Conservation (phyloP, 2,113 vertebrate species). For the Cheilinus undulatus region DNA sequence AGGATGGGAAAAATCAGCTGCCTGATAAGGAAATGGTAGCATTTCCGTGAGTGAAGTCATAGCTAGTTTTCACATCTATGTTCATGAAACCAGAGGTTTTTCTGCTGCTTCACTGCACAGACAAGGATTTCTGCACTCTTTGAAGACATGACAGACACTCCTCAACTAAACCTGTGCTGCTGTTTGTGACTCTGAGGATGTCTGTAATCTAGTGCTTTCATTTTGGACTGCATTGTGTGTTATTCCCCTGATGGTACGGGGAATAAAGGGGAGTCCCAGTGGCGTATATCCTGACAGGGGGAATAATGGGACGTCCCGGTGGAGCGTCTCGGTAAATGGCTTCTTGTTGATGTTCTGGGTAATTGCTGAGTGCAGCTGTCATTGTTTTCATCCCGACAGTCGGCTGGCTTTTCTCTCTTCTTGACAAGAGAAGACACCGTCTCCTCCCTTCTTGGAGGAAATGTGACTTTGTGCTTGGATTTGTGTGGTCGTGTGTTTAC, state of each 20-base stretch:
- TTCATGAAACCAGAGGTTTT: neutral
- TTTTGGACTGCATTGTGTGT: neutral
- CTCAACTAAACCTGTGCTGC: neutral
- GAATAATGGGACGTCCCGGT: constrained; percentile 34
- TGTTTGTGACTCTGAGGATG: neutral
- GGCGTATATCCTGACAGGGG: constrained; percentile 2
- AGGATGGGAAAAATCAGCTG: neutral
- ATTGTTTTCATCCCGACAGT: constrained; percentile 18
- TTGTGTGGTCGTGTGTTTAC: neutral
- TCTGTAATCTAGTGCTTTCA: neutral
- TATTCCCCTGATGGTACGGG: constrained; percentile 2
- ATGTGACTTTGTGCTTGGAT: neutral
- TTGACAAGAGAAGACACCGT: constrained; percentile 3
- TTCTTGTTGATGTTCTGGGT: constrained; percentile 47
- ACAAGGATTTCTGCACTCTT: neutral
- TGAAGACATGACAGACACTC: neutral
- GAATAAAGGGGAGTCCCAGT: constrained; percentile 20
- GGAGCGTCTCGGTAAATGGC: constrained; percentile 27
- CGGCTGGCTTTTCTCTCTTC: constrained; percentile 3
- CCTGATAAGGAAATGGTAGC: too few relatives aligned
- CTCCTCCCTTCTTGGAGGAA: neutral
- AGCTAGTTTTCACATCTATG: neutral
- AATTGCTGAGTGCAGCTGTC: constrained; percentile 35
- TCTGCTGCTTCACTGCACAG: neutral
- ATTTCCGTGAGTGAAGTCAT: too few relatives aligned